Base-by-base conservation (phyloP, 2,888 invertebrate species). In the Metacarcinus magister region DNA sequence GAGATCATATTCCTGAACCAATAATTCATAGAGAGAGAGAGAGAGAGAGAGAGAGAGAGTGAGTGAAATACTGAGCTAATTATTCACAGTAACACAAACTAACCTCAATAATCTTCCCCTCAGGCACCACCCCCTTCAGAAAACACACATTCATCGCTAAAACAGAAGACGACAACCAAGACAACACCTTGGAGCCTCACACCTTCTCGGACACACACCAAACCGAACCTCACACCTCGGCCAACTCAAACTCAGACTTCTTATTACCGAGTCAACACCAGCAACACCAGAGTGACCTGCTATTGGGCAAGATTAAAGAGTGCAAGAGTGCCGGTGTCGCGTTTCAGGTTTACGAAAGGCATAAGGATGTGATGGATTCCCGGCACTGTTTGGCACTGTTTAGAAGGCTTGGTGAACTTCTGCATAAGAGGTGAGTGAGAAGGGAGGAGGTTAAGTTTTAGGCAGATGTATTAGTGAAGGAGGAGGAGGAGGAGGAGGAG, bases 361-460 rank as follows among this genome's bases (percentile, higher is more conserved):
- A 95, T 39, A 48, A 16, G 13, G 95, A 95, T 7, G 91, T 95
- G 1, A 95, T 95, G 95, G 60, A 43, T n/a, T 8, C 44, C 19
- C 32, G 43, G 23, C 95, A 95, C n/a, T 54, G 19, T 43, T 89
- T 95, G 91, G 67, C 60, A 39, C 48, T 39, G 2, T 0, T 95
- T 0, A 60, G 28, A 23, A 60, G 44, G 43, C 95, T 95, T 13
- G 46, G 44, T 43, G n/a, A 39, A 16, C 67, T 95, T 90, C 90
- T 54, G 32, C 32, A 5, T 13, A 32, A n/a, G 32, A 87, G 95
- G 95, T 95, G 46, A 94, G 94, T 46, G 2, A 28, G 10, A 19
- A 4, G 10, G 28, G n/a, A 28, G 23, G 7, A 28, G 32, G 60
- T 60, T 19, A 19, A 10, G 23, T 60, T 60, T 13, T 23, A 23